Evolutionary conservation across 1,140 invertebrate genomes (phyloP), one percentile per base, ranked within the genome.

Genomic region (Saxidomus purpurata): DNA sequence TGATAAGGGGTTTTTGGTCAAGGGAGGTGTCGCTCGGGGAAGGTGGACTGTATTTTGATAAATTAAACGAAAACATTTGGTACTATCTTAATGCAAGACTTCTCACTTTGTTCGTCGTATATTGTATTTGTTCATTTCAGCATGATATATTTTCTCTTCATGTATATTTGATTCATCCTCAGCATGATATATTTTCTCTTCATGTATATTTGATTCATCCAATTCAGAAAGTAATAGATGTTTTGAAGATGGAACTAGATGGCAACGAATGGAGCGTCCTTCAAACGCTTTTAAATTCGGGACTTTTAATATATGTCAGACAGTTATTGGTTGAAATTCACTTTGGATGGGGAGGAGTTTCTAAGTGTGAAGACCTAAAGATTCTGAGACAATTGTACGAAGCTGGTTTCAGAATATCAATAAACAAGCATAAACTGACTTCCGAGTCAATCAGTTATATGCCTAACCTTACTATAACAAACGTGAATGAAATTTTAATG

Each of bases 341-440:
- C 59, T 81, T 55, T 49, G 77, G 77, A 59, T 77, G 74, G 74
- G 74, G 74, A 77, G 74, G 40, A 6, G 74, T 77, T n/a, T 34
- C 38, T 28, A 47, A 47, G 40, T n/a, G 11, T 11, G 47, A 36
- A 31, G 22, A 55, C 8, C 13, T 81, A 19, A 52, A 59, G 31
- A 31, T 81, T 17, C 59, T 81, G 17, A 52, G 77, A 52, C 1
- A 59, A 19, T 59, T 81, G 25, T 55, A 81, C 49, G 77, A 28
- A 31, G 38, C 31, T 3, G 77, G 77, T 17, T 81, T 81, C 28
- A 40, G 52, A n/a, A 55, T 81, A 34, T 31, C 31, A 17, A 17
- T 43, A 28, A 28, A n/a, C 11, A 49, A 81, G 59, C 25, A 59
- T 55, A 81, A 59, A n/a, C 9, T 59, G 43, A 47, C 19, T 19